Base-by-base conservation (phyloP, 2,113 vertebrate genomes). In the Pyrgilauda ruficollis region DNA sequence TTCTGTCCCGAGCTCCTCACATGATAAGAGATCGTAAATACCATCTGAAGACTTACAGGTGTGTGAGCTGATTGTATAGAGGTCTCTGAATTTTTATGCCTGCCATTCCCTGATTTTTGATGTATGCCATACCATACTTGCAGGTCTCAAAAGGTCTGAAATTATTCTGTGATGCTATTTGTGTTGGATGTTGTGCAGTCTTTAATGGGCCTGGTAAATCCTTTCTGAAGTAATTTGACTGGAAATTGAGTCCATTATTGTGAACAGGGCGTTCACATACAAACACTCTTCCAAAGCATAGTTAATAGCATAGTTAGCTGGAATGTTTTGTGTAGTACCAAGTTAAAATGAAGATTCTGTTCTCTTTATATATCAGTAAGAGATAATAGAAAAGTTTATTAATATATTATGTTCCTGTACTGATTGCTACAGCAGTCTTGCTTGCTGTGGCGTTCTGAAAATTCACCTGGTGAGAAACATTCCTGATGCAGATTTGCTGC, bases 11-110 rank as follows among this genome's bases (percentile, higher is more conserved):
- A 94, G 98, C 99, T 18, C 98, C 99, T 95, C 99, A 99, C 97
- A 99, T 99, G 99, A 99, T 99, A 97, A 98, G 99, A 97, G 99
- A 99, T 97, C 98, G 99, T 92, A 99, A 99, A 97, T 99, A 99
- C 87, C 99, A 99, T 96, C 98, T 99, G 77, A 99, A 99, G 97
- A 99, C 99, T 2, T 99, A 99, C 98, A 99, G 98, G 99, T 99
- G 92, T 96, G 97, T 97, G 86, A 94, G 63, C 76, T 89, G 88
- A 79, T 89, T 94, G 69, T 80, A 67, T 75, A 84, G 85, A 93
- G 33, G 44, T 87, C 76, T 94, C 80, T 87, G 92, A 79, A 94
- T 86, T 89, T 94, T 89, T 84, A 53, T 93, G 78, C 94, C 69
- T 89, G 70, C 83, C 81, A 43, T 82, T 67, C 43, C 94, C 56